These are phyloP conservation scores for Acomys russatus DNA, from an alignment of 2,797 vertebrate species.

Conservation along the genomic window DNA sequence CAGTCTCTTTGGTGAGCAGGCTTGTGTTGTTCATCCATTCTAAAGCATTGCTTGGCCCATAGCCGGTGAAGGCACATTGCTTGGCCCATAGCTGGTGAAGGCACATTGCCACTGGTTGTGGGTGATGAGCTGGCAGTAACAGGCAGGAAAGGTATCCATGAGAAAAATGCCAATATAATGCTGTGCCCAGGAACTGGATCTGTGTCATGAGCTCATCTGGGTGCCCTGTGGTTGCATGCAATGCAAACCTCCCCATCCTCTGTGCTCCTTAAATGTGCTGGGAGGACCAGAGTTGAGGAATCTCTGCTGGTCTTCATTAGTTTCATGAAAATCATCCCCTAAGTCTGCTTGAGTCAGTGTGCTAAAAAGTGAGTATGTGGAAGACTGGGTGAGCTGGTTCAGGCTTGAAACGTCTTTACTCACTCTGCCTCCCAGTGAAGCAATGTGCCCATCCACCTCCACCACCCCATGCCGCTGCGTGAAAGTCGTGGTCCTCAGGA, in stretches of 20 bases:
- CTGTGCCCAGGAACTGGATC: slow-evolving; percentile 97
- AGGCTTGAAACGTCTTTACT: slow-evolving; percentile 93
- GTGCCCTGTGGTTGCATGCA: background rate
- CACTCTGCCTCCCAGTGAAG: slow-evolving; percentile 94
- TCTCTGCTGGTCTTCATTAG: background rate
- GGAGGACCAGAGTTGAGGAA: background rate
- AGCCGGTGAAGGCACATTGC: too few relatives aligned
- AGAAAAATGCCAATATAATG: too few relatives aligned
- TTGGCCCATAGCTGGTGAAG: background rate
- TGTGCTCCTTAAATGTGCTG: background rate
- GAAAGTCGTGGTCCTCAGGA: background rate
- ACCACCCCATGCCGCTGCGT: background rate
- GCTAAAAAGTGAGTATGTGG: slow-evolving; percentile 91
- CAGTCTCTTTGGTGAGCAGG: background rate
- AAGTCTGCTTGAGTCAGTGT: slow-evolving; percentile 94
- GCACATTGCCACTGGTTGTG: slow-evolving; percentile 82
- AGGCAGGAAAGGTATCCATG: slow-evolving; percentile 94
- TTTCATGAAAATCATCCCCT: slow-evolving; percentile 92
- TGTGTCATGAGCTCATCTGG: slow-evolving; percentile 90
- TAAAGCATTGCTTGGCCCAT: background rate
- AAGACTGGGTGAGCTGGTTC: slow-evolving; percentile 91
- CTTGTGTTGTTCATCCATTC: background rate
- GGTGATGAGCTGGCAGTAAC: slow-evolving; percentile 96
- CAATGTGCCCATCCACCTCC: slow-evolving; percentile 87
- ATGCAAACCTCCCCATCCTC: background rate